phyloP scores from a whole-genome alignment of 2,113 vertebrate species.

The Columba livia region DNA sequence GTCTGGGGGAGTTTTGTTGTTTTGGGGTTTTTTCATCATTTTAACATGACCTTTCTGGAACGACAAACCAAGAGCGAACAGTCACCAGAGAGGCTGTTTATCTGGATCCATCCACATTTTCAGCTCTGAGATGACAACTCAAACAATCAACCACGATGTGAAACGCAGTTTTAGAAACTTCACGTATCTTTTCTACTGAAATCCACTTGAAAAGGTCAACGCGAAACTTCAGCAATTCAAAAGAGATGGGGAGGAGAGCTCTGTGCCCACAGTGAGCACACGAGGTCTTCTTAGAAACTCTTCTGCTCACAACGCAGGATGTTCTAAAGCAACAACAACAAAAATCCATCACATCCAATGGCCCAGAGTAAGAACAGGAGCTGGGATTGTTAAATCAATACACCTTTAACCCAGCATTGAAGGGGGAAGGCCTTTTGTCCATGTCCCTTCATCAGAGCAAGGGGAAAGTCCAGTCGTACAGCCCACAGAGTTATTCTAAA shows the following conservation, averaged over 20 bases:
- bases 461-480: constrained; percentile 23
- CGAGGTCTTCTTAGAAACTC: background rate
- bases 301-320: background rate
- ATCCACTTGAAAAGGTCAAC: constrained; percentile 33
- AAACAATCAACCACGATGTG: background rate
- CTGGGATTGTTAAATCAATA: background rate
- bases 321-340: background rate
- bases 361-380: background rate
- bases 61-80: background rate
- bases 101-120: background rate
- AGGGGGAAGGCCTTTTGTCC: background rate
- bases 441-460: background rate
- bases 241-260: background rate
- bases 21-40: background rate
- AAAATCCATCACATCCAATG: constrained; percentile 1
- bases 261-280: background rate
- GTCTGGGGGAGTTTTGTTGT: background rate
- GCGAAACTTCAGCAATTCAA: background rate
- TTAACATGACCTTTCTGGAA: background rate
- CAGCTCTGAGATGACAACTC: background rate
- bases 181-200: background rate
- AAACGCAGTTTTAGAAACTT: background rate
- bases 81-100: background rate
- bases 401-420: background rate
- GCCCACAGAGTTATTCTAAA: background rate